Evolutionary conservation across 53 echinoderm and acorn worm genomes (phyloP).

Genomic region (Apostichopus leukothele): DNA sequence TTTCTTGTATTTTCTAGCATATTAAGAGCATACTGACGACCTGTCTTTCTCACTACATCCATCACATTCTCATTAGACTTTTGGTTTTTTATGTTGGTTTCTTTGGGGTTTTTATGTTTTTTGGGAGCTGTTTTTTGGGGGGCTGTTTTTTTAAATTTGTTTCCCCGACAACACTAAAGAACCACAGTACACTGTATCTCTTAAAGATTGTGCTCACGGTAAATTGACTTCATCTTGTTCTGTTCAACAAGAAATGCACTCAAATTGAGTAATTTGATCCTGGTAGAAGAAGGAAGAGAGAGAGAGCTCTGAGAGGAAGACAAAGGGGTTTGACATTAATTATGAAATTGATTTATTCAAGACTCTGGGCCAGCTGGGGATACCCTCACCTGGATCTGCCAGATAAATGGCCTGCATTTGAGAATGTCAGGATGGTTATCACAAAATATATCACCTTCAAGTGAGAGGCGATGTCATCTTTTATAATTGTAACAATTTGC

Average conservation of each 20-base stretch:
- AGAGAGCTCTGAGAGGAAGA: neutral
- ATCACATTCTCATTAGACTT: too few species aligned
- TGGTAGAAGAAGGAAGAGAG: neutral
- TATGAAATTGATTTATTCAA: constrained; percentile 26
- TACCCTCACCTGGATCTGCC: constrained; percentile 16
- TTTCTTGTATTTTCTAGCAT: too few species aligned
- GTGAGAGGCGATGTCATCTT: constrained; percentile 1
- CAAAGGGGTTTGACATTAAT: constrained; percentile 11
- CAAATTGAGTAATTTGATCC: neutral
- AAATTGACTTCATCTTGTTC: too few species aligned
- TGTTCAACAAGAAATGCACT: too few species aligned
- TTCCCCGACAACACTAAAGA: too few species aligned
- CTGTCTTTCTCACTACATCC: too few species aligned
- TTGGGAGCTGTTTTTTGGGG: too few species aligned
- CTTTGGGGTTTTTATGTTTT: too few species aligned
- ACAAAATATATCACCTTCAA: constrained; percentile 1
- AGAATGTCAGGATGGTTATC: constrained; percentile 19
- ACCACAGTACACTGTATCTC: neutral
- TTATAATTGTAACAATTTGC: constrained; percentile 20
- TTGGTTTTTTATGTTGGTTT: too few species aligned
- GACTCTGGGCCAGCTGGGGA: neutral
- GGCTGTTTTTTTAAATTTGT: too few species aligned
- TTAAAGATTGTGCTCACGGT: neutral
- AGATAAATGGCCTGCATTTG: constrained; percentile 16
- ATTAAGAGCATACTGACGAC: too few species aligned